These are phyloP conservation scores for Mythimna impura DNA, from an alignment of 2,888 invertebrate species.

Conservation along the genomic window DNA sequence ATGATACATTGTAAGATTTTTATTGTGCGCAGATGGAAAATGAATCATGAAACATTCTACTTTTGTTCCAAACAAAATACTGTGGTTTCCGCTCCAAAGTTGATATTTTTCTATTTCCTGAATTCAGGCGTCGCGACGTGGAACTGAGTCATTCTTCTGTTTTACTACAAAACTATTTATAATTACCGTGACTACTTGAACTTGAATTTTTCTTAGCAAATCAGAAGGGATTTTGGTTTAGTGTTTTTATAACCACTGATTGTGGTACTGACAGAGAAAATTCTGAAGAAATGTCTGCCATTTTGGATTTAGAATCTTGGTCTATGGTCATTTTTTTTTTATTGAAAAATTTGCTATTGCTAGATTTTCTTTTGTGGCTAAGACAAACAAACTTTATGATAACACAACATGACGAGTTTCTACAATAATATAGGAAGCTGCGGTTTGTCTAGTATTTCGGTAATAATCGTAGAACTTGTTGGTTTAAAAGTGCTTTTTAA, in stretches of 20 bases:
- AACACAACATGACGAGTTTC: slow-evolving; percentile 5
- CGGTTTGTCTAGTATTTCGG: slow-evolving; percentile 4
- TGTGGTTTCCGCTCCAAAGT: slow-evolving; percentile 55
- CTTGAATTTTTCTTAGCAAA: background rate
- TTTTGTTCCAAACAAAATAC: slow-evolving; percentile 43
- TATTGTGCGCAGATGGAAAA: slow-evolving; percentile 42
- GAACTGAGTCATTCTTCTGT: slow-evolving; percentile 41
- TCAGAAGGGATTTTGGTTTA: background rate
- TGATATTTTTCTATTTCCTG: slow-evolving; percentile 57
- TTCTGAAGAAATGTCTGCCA: background rate
- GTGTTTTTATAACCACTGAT: background rate
- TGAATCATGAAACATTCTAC: slow-evolving; percentile 53
- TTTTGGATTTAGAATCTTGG: background rate
- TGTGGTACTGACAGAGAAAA: background rate
- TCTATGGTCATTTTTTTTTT: too few relatives aligned
- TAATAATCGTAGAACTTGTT: background rate
- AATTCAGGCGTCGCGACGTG: slow-evolving; percentile 43
- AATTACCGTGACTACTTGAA: slow-evolving; percentile 18
- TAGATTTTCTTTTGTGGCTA: background rate
- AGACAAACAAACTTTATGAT: slow-evolving; percentile 9
- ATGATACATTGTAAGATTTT: slow-evolving; percentile 48
- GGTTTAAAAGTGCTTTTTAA: background rate
- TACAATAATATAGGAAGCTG: slow-evolving; percentile 20
- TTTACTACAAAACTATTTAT: slow-evolving; percentile 43
- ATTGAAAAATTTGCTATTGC: too few relatives aligned